Evolutionary conservation across 2,888 invertebrate genomes (phyloP).

Genomic region (Leptinotarsa juncta): DNA sequence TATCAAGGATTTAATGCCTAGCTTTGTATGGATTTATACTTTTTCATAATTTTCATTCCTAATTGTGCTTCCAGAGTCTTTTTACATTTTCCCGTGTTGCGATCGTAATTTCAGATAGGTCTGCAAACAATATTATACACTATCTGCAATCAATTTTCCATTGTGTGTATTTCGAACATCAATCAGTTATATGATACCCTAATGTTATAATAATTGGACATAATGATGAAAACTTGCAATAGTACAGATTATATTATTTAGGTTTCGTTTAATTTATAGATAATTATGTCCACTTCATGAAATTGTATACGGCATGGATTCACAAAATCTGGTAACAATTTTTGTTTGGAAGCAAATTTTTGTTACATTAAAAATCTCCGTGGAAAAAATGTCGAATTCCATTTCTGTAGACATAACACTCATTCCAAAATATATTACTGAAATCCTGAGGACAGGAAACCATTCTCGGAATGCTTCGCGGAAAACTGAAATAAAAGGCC

Average conservation of each 20-base stretch:
- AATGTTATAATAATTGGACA: conserved; percentile 20
- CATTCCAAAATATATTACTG: neutral
- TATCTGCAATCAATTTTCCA: neutral
- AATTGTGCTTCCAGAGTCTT: neutral
- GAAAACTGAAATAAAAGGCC: conserved; percentile 29
- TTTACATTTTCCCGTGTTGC: neutral
- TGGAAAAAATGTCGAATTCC: neutral
- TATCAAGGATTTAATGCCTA: no score
- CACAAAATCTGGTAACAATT: neutral
- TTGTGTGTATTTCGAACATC: neutral
- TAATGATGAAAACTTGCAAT: conserved; percentile 5
- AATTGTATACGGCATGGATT: neutral
- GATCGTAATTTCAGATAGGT: neutral
- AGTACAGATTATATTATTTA: neutral
- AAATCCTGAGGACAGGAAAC: neutral
- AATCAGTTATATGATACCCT: conserved; percentile 11
- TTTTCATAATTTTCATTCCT: neutral
- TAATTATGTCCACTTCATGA: neutral
- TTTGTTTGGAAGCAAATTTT: neutral
- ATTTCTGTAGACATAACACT: neutral
- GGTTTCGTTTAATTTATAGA: neutral
- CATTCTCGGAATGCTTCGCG: conserved; percentile 20
- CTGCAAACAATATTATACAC: neutral
- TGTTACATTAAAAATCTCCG: neutral
- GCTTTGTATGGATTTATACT: no score